Evolutionary conservation across 2,888 invertebrate species (phyloP), one percentile per base, ranked within the genome.

Genomic region (Pediacus dermestoides): DNA sequence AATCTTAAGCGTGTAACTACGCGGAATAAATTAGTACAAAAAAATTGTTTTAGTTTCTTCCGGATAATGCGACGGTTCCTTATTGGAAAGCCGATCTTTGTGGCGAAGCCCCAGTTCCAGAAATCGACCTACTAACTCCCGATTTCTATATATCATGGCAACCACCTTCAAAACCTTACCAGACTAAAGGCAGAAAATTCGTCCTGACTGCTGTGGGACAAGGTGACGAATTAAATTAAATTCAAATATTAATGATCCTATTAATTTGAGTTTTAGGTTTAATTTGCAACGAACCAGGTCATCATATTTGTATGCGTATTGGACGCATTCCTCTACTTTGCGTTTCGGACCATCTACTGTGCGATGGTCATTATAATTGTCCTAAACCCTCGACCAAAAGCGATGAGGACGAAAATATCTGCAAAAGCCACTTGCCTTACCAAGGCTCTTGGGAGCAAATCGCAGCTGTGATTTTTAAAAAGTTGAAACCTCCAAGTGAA

Each of bases 331-430:
- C 67, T 1, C 41, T 60, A 46, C 70, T 82, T 27, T 83, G 83
- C 66, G 75, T 83, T 36, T 78, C 82, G 1, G 76, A 78, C 32
- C 76, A 78, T 54, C 68, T 82, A 46, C 73, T 78, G 10, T 83
- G 83, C 61, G 82, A 83, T 51, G 81, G 81, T 6, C 74, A 80
- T 12, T 70, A 74, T 1, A 80, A 83, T 59, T 83, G 83, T 49
- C 81, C 82, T 0, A 76, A 76, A 1, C 80, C 78, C 2, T 78
- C 78, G 41, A 77, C 53, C 11, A 57, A 46, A 18, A 63, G 58
- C 35, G 69, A 70, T 46, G 68, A 69, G 52, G 63, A 66, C 32
- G 55, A 57, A n/a, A 46, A 48, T 15, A 40, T 66, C 14, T 68
- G 68, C 50, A 58, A 55, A 21, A 23, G 10, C 23, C 23, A n/a